These are phyloP conservation scores for Catocala sponsa DNA, from an alignment of 2,888 invertebrate genomes.

Conservation along the genomic window DNA sequence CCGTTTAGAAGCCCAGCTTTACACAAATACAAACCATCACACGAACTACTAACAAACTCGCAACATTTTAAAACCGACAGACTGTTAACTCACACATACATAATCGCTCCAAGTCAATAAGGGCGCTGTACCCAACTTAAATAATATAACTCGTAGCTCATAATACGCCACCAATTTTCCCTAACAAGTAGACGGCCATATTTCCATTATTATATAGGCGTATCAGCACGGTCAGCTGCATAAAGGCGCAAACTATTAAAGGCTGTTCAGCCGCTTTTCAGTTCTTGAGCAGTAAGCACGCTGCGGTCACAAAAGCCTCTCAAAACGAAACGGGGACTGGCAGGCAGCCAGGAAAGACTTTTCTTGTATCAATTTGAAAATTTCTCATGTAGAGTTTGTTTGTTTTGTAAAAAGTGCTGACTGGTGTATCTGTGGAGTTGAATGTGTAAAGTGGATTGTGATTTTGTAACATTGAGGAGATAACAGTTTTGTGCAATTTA, in stretches of 20 bases:
- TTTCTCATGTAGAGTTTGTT: slow-evolving; percentile 48
- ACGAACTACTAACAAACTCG: too few species aligned
- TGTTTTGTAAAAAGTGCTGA: slow-evolving; percentile 47
- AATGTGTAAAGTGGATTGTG: slow-evolving; percentile 12
- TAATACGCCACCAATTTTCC: slow-evolving; percentile 8
- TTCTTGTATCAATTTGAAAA: slow-evolving; percentile 68
- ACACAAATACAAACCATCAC: too few species aligned
- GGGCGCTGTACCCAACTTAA: neutral
- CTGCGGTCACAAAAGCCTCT: slow-evolving; percentile 66
- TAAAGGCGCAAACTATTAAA: slow-evolving; percentile 52
- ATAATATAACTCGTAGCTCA: neutral
- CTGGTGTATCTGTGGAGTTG: slow-evolving; percentile 30
- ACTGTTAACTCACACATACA: too few species aligned
- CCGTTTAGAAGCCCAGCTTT: too few species aligned
- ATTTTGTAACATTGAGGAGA: slow-evolving; percentile 4
- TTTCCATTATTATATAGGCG: slow-evolving; percentile 25
- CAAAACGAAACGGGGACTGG: slow-evolving; percentile 63
- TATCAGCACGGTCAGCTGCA: slow-evolving; percentile 47
- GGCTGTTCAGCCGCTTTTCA: slow-evolving; percentile 61
- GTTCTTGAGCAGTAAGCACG: slow-evolving; percentile 55
- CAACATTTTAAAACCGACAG: too few species aligned
- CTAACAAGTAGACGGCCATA: slow-evolving; percentile 2
- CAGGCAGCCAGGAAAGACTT: slow-evolving; percentile 59
- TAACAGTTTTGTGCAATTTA: too few species aligned
- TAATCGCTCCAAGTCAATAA: too few species aligned